Percentiles rank a stretch among this genome's conserved stretches.
Evolutionary conservation across 2,888 invertebrate genomes (phyloP).

Genomic region (Dryobota labecula): DNA sequence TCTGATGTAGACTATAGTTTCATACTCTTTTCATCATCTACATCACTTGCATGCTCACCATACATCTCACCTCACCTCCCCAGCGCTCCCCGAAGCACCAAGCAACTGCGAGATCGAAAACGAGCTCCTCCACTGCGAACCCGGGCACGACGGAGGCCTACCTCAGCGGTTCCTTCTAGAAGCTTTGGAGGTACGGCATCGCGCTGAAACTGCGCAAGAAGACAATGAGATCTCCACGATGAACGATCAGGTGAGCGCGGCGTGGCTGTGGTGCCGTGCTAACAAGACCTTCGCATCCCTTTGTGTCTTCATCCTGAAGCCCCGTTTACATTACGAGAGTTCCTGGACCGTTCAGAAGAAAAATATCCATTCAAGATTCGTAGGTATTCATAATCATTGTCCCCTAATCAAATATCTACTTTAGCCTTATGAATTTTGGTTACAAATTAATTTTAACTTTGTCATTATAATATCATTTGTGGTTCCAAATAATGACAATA

Average conservation of each 20-base stretch:
- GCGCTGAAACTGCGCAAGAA: conserved; percentile 81
- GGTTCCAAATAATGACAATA: background rate
- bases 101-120: conserved; percentile 94
- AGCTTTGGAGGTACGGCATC: conserved; percentile 92
- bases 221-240: conserved; percentile 92
- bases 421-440: background rate
- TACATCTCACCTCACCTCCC: conserved; percentile 48
- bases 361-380: background rate
- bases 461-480: background rate
- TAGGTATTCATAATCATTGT: background rate
- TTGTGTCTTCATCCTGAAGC: conserved; percentile 22
- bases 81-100: conserved; percentile 95
- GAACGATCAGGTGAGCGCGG: conserved; percentile 91
- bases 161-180: conserved; percentile 95
- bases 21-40: background rate
- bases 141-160: conserved; percentile 95
- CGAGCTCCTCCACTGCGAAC: conserved; percentile 93
- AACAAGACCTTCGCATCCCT: conserved; percentile 42
- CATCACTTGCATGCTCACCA: conserved; percentile 17
- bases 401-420: background rate
- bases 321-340: background rate
- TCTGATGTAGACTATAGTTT: background rate
- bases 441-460: background rate
- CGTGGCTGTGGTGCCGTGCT: conserved; percentile 63
- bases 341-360: background rate